A percentile compares a stretch with the other conserved stretches of the same genome.
These are phyloP conservation scores for Spilosoma lubricipeda DNA, from an alignment of 2,888 invertebrate species.

Conservation along the genomic window DNA sequence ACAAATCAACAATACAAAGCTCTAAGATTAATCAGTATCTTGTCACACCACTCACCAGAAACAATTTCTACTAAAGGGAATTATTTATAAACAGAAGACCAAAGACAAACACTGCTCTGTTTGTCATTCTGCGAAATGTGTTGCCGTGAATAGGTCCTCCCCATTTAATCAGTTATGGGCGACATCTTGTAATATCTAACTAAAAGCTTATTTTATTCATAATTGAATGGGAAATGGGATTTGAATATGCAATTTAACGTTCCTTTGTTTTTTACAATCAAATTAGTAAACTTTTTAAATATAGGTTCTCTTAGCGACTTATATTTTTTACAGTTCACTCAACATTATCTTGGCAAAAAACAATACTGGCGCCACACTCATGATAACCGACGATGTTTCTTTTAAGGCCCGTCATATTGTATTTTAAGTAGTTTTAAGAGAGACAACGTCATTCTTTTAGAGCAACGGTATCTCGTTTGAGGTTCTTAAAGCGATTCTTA, in stretches of 20 bases:
- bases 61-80: constrained; percentile 40
- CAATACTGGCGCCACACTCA: constrained; percentile 69
- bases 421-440: constrained; percentile 49
- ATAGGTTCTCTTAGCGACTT: constrained; percentile 42
- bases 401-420: constrained; percentile 49
- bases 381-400: constrained; percentile 53
- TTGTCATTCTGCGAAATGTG: constrained; percentile 64
- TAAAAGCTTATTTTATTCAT: constrained; percentile 18
- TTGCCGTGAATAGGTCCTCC: constrained; percentile 62
- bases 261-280: constrained; percentile 28
- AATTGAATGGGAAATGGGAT: constrained; percentile 22
- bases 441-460: constrained; percentile 63
- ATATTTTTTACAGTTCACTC: constrained; percentile 43
- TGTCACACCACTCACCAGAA: constrained; percentile 34
- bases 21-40: constrained; percentile 29
- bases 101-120: constrained; percentile 56
- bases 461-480: constrained; percentile 59
- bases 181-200: constrained; percentile 32
- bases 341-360: constrained; percentile 61
- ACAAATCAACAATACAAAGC: constrained; percentile 10
- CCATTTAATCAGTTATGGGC: constrained; percentile 55
- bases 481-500: constrained; percentile 66
- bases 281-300: constrained; percentile 36
- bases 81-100: constrained; percentile 53
- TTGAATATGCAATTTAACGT: constrained; percentile 21